These are phyloP conservation scores for Linepithema humile DNA, from an alignment of 1,140 invertebrate genomes.

Conservation along the genomic window DNA sequence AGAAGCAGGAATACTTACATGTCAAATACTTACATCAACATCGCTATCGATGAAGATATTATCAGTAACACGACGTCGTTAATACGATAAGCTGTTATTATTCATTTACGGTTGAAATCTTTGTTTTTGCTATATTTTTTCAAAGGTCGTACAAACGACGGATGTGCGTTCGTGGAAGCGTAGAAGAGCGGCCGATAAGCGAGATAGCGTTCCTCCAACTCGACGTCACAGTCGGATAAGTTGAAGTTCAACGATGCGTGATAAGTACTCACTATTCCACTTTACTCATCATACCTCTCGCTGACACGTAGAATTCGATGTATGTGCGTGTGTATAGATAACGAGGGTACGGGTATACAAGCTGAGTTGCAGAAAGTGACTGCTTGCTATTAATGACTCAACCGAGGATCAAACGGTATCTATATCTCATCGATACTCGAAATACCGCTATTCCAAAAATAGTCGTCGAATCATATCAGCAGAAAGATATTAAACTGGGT, in stretches of 20 bases:
- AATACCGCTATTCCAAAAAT: neutral
- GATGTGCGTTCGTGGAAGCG: slow-evolving; percentile 42
- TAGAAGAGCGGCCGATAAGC: slow-evolving; percentile 53
- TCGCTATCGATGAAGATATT: neutral
- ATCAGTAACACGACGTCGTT: neutral
- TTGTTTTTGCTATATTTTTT: slow-evolving; percentile 17
- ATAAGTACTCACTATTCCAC: slow-evolving; percentile 36
- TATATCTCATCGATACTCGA: neutral
- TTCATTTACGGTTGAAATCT: slow-evolving; percentile 4
- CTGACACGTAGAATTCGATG: neutral
- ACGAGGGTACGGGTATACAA: slow-evolving; percentile 1
- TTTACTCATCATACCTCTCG: neutral
- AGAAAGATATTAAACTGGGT: neutral
- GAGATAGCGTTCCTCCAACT: slow-evolving; percentile 52
- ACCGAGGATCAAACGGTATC: slow-evolving; percentile 17
- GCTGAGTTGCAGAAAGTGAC: slow-evolving; percentile 35
- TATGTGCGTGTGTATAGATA: slow-evolving; percentile 1
- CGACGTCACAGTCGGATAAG: slow-evolving; percentile 53
- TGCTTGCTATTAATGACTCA: slow-evolving; percentile 12
- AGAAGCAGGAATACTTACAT: no score
- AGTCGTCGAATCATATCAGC: neutral
- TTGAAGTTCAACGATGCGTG: slow-evolving; percentile 33
- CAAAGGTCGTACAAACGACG: slow-evolving; percentile 14
- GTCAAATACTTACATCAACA: no score
- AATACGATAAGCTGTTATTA: slow-evolving; percentile 22